These are phyloP conservation scores for Dilophus febrilis DNA, from an alignment of 2,888 invertebrate species.

Conservation along the genomic window DNA sequence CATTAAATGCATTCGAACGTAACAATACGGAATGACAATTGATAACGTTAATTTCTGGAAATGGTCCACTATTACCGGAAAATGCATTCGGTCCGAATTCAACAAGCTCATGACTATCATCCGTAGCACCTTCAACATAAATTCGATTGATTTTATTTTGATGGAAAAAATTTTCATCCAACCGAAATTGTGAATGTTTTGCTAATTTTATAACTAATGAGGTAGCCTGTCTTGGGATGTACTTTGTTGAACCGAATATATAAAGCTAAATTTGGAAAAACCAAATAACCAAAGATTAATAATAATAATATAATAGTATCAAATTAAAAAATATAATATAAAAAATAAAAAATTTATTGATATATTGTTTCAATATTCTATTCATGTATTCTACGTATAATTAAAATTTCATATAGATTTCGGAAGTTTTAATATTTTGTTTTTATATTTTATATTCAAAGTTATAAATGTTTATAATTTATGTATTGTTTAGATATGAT, in stretches of 20 bases:
- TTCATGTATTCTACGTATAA: no score
- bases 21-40: conserved; percentile 21
- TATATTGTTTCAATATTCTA: no score
- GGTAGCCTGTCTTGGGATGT: conserved; percentile 10
- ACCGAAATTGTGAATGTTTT: conserved; percentile 14
- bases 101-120: conserved; percentile 18
- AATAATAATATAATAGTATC: no score
- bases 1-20: conserved; percentile 19
- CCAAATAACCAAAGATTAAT: neutral
- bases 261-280: neutral
- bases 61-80: conserved; percentile 20
- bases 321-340: no score
- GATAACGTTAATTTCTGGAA: conserved; percentile 23
- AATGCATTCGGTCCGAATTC: conserved; percentile 23
- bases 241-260: neutral
- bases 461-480: no score
- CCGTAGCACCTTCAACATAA: conserved; percentile 17
- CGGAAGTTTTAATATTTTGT: no score
- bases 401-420: no score
- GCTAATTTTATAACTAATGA: conserved; percentile 19
- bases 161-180: conserved; percentile 20
- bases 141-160: conserved; percentile 22
- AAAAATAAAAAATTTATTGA: no score
- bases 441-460: no score
- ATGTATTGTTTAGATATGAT: no score